Evolutionary conservation across 2,797 vertebrate species (phyloP).

Genomic region (Spheniscus humboldti): DNA sequence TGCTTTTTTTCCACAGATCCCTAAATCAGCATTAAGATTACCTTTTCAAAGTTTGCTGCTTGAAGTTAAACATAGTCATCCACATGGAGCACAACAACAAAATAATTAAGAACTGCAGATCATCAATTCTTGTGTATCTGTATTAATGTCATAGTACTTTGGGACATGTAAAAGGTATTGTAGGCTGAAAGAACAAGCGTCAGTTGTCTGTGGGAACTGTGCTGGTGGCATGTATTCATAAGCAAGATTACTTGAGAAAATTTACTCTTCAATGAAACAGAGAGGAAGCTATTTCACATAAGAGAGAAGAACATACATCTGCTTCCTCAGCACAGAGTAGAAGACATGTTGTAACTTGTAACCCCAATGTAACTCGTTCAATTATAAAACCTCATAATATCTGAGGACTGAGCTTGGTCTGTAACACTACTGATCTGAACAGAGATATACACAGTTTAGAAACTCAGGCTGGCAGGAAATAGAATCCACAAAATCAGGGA

Average conservation of each 20-base stretch:
- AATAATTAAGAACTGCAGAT: background rate
- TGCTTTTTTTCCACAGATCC: background rate
- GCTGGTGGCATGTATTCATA: background rate
- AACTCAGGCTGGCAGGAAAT: background rate
- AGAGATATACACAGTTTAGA: background rate
- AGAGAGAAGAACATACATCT: background rate
- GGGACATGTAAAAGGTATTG: background rate
- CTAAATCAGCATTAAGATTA: background rate
- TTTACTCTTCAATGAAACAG: background rate
- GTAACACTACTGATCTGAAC: background rate
- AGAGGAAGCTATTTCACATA: background rate
- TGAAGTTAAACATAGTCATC: background rate
- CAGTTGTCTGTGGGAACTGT: background rate
- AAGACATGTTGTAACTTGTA: background rate
- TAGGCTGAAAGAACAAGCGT: background rate
- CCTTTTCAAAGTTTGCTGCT: background rate
- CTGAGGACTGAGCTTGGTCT: background rate
- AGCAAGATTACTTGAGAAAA: background rate
- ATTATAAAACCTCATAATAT: background rate
- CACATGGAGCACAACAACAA: background rate
- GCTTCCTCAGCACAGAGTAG: background rate
- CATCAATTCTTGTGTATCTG: background rate
- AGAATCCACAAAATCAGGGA: accelerated
- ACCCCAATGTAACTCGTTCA: background rate
- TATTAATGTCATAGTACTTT: background rate